Evolutionary conservation across 2,888 invertebrate genomes (phyloP), one percentile per base, ranked within the genome.

Genomic region (Ephialtes manifestator): DNA sequence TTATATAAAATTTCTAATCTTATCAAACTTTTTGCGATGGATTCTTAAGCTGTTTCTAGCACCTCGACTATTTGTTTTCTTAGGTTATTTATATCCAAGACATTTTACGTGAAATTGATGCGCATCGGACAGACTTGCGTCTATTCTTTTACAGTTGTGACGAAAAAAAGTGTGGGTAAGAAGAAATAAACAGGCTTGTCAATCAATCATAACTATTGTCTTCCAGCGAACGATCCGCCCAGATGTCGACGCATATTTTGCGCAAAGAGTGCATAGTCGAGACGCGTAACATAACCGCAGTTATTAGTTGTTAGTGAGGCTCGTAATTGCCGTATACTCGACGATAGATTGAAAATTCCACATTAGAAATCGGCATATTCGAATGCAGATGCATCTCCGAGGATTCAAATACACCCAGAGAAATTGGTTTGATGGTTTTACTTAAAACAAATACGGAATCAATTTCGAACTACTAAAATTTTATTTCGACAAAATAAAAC

Each of bases 141-240:
- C 24, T 55, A 24, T 20, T 24, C 8, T 2, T 46, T 10, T 39
- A 18, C 65, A n/a, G 55, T 67, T 55, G 71, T 68, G 60, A 11
- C 8, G 39, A 4, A 48, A 63, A 46, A 79, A n/a, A 8, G 18
- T 28, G 58, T 28, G 51, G n/a, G 11, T 46, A 11, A 20, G 10
- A 39, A 55, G n/a, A 71, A 55, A 55, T 28, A 74, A 83, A 83
- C 78, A 77, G 63, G 39, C 71, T 71, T 68, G 72, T 78, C 74
- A 51, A 81, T 85, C 75, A 74, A 83, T 83, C 77, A 83, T 81
- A 60, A 67, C 13, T 43, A 76, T 83, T 63, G 51, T 48, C 55
- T 51, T 24, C 51, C 20, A 72, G n/a, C 28, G 43, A 46, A 11
- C 28, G 35, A 53, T 46, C 24, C 48, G 48, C 15, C 51, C 24